Conservation (phyloP, 1,140 invertebrate species). For the Daktulosphaira vitifoliae region DNA sequence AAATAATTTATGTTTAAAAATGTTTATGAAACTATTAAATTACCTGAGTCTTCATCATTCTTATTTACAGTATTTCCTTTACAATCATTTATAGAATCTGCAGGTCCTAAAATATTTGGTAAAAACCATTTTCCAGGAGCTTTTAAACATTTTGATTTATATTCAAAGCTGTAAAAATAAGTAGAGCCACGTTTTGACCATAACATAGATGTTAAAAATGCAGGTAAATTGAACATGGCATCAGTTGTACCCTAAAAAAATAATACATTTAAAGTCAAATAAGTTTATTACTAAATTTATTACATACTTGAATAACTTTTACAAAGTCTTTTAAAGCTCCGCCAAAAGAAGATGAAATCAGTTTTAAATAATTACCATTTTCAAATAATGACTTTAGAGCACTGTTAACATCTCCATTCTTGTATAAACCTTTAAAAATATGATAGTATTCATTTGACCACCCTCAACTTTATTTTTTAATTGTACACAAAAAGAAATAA, state of each 20-base stretch:
- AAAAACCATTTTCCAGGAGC: slow-evolving; percentile 27
- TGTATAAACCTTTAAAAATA: slow-evolving; percentile 38
- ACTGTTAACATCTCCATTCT: slow-evolving; percentile 36
- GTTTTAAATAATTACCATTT: slow-evolving; percentile 38
- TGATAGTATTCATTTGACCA: too few species aligned
- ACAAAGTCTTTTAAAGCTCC: slow-evolving; percentile 24
- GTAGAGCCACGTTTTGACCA: slow-evolving; percentile 54
- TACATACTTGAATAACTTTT: slow-evolving; percentile 38
- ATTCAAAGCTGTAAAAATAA: slow-evolving; percentile 65
- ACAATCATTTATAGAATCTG: slow-evolving; percentile 6
- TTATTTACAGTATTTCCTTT: slow-evolving; percentile 49
- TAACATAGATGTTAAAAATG: slow-evolving; percentile 55
- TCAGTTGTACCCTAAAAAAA: slow-evolving; percentile 48
- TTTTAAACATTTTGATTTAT: slow-evolving; percentile 43
- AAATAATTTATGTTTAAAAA: background rate
- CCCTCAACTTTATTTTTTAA: too few species aligned
- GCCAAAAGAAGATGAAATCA: slow-evolving; percentile 34
- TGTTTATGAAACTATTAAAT: background rate
- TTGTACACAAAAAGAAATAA: too few species aligned
- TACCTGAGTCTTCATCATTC: slow-evolving; percentile 42
- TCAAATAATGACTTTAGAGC: slow-evolving; percentile 37
- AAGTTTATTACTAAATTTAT: background rate
- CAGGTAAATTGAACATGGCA: slow-evolving; percentile 62
- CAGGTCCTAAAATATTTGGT: slow-evolving; percentile 18
- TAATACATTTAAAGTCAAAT: background rate